phyloP scores from a whole-genome alignment of 1,140 invertebrate species.

The Euborellia annulipes region DNA sequence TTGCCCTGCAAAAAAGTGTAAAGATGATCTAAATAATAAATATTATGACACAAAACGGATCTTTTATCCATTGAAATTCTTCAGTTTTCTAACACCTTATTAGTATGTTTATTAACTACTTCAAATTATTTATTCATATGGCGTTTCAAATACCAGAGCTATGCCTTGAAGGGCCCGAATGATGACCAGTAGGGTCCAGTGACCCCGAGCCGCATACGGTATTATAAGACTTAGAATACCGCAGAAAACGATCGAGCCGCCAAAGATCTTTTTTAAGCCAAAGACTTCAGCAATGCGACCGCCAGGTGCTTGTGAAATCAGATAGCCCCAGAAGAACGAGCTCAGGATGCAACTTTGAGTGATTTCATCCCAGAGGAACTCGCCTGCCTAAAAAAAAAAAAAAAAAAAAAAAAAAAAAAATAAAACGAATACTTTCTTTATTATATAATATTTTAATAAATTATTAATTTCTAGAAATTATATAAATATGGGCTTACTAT shows the following conservation, averaged over 20 bases:
- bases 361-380: constrained; percentile 19
- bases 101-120: no score
- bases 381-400: no score
- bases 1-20: no score
- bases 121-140: not conserved
- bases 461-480: no score
- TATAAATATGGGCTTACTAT: no score
- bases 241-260: constrained; percentile 29
- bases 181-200: constrained; percentile 9
- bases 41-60: no score
- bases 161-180: constrained; percentile 14
- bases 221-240: constrained; percentile 31
- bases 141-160: constrained; percentile 9
- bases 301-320: constrained; percentile 32
- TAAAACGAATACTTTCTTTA: no score
- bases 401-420: no score
- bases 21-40: no score
- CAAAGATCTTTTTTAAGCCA: constrained; percentile 29
- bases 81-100: no score
- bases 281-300: constrained; percentile 29
- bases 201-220: constrained; percentile 25
- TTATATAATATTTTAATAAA: no score
- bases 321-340: constrained; percentile 34
- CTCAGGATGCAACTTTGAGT: constrained; percentile 27
- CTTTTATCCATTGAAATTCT: no score